These are phyloP conservation scores for Oreochromis niloticus DNA, from an alignment of 2,113 vertebrate genomes.

Conservation along the genomic window DNA sequence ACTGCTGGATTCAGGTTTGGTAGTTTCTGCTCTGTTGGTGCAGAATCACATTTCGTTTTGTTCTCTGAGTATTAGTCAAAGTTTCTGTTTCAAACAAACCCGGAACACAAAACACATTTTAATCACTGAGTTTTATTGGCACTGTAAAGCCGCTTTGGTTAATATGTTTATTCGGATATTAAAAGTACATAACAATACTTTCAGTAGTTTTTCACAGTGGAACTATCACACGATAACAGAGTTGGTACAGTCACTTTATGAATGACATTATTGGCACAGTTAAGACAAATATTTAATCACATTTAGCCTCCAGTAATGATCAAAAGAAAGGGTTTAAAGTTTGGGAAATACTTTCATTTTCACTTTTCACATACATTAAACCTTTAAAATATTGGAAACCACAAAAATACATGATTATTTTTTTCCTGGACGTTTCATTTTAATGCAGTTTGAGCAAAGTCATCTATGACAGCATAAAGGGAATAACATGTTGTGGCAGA, in stretches of 20 bases:
- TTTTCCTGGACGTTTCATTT: neutral
- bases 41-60: neutral
- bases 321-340: neutral
- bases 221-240: neutral
- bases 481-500: neutral
- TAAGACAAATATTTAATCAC: neutral
- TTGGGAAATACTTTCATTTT: neutral
- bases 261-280: neutral
- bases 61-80: slow-evolving; percentile 19
- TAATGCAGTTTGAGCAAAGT: neutral
- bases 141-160: neutral
- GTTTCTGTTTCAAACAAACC: slow-evolving; percentile 4
- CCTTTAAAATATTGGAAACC: neutral
- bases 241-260: neutral
- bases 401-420: neutral
- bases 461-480: neutral
- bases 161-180: neutral
- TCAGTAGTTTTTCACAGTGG: neutral
- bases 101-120: neutral
- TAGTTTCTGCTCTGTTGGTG: slow-evolving; percentile 21
- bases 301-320: neutral
- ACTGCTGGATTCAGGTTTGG: neutral
- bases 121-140: slow-evolving; percentile 1
- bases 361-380: neutral
- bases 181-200: neutral